A percentile compares a stretch with the other conserved stretches of the same genome.
These are phyloP conservation scores for Taphrorychus bicolor DNA, from an alignment of 2,888 invertebrate genomes.

Conservation along the genomic window DNA sequence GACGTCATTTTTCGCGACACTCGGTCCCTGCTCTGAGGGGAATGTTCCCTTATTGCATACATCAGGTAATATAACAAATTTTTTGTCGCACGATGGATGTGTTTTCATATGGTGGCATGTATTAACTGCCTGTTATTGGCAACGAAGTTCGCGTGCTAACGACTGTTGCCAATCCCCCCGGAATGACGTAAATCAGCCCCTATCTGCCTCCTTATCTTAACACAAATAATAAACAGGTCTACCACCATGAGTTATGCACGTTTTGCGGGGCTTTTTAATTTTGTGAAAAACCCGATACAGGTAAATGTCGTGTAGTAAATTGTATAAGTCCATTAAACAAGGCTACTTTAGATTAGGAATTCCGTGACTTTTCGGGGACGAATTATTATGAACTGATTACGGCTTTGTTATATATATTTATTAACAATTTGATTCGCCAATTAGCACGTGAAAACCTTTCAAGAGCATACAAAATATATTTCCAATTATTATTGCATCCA, in stretches of 20 bases:
- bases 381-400: constrained; percentile 53
- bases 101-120: constrained; percentile 3
- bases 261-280: constrained; percentile 48
- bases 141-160: constrained; percentile 49
- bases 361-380: constrained; percentile 51
- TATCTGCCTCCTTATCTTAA: constrained; percentile 54
- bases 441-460: too few relatives aligned
- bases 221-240: constrained; percentile 59
- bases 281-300: constrained; percentile 51
- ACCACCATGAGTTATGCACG: constrained; percentile 54
- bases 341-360: constrained; percentile 56
- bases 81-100: neutral
- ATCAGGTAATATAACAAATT: neutral
- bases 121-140: constrained; percentile 17
- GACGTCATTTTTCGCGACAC: too few relatives aligned
- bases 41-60: too few relatives aligned
- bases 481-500: too few relatives aligned
- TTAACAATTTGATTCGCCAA: neutral
- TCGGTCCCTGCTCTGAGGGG: too few relatives aligned
- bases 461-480: too few relatives aligned
- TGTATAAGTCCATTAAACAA: constrained; percentile 59
- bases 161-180: constrained; percentile 43
- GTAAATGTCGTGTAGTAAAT: constrained; percentile 57
- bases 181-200: constrained; percentile 52
- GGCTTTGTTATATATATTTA: too few relatives aligned